Conservation (phyloP, 2,113 vertebrate species). For the Agapornis roseicollis region DNA sequence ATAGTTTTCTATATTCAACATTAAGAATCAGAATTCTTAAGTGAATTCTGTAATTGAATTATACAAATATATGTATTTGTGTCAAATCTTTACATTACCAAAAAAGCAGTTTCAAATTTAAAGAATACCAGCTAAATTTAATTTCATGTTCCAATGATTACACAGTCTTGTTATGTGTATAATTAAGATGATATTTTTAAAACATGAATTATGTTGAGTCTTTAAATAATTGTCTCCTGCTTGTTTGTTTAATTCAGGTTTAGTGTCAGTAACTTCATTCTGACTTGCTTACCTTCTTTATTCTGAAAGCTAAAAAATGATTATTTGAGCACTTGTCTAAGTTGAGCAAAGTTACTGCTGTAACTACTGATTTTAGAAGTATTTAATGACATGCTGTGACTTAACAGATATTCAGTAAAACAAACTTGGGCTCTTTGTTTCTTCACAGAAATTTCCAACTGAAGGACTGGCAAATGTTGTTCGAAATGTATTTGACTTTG, state of each 20-base stretch:
- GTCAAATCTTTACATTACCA: neutral
- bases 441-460: constrained; percentile 88
- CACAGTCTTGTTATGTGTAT: neutral
- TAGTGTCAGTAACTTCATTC: neutral
- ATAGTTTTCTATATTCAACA: neutral
- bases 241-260: neutral
- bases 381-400: neutral
- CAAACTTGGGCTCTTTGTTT: neutral
- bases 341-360: neutral
- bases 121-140: neutral
- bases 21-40: neutral
- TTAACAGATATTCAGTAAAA: constrained; percentile 1
- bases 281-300: neutral
- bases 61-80: neutral
- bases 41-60: neutral
- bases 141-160: neutral
- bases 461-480: constrained; percentile 94
- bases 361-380: neutral
- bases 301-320: neutral
- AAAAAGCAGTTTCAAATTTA: neutral
- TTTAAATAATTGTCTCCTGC: neutral
- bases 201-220: neutral
- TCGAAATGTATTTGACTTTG: constrained; percentile 96
- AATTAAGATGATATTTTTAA: neutral
- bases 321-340: neutral